Conservation (phyloP, 2,113 vertebrate genomes). For the Bubalus kerabau region DNA sequence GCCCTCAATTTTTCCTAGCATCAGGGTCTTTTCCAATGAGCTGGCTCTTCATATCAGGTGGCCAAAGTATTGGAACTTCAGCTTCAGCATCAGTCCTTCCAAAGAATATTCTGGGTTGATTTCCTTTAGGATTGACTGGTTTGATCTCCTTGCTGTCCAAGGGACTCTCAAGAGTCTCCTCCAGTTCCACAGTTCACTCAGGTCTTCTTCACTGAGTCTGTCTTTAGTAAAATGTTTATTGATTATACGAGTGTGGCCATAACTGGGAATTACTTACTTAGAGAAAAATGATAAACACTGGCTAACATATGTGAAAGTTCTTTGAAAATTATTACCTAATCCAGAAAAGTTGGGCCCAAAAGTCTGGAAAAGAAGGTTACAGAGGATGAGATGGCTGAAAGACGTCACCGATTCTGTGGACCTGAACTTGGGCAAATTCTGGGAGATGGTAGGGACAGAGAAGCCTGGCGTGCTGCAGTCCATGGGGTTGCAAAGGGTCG, state of each 20-base stretch:
- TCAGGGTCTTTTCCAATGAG: background rate
- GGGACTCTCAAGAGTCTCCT: background rate
- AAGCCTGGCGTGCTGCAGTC: background rate
- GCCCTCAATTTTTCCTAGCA: background rate
- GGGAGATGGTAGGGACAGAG: background rate
- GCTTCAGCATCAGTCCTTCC: background rate
- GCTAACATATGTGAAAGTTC: background rate
- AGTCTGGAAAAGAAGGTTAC: background rate
- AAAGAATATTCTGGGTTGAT: background rate
- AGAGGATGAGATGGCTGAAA: background rate
- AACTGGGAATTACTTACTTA: no score
- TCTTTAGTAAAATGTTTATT: background rate
- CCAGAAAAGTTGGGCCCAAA: background rate
- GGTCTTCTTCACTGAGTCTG: background rate
- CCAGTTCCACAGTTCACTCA: background rate
- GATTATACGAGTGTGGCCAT: background rate
- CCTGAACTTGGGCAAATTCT: background rate
- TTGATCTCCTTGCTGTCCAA: background rate
- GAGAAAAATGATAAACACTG: background rate
- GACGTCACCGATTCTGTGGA: background rate
- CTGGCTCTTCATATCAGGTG: background rate
- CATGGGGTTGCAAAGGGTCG: background rate
- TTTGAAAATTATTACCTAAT: accelerated
- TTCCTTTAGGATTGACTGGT: background rate
- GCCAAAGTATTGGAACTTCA: background rate